phyloP scores from a whole-genome alignment of 2,113 vertebrate species.

The Tamias sibiricus region DNA sequence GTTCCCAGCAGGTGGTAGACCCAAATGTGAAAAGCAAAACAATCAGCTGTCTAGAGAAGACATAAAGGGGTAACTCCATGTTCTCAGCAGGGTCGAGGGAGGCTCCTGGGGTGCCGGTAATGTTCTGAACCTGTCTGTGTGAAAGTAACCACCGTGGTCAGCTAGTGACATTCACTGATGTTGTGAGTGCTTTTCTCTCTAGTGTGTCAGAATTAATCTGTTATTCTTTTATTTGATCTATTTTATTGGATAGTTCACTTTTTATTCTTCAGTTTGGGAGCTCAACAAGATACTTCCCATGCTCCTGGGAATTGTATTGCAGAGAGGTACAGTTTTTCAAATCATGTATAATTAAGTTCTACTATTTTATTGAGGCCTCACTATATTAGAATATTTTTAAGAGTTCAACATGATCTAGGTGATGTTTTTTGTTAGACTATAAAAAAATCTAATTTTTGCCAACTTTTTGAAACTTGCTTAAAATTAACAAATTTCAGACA shows the following conservation, averaged over 20 bases:
- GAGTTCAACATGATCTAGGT: neutral
- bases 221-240: neutral
- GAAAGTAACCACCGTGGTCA: rapidly evolving
- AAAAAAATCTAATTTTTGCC: neutral
- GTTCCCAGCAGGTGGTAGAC: too few relatives aligned
- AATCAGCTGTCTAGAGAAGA: neutral
- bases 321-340: neutral
- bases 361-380: neutral
- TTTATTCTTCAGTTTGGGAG: neutral
- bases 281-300: neutral
- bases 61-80: rapidly evolving
- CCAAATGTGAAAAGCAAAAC: neutral
- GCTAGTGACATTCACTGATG: neutral
- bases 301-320: neutral
- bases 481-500: neutral
- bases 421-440: neutral
- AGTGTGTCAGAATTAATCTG: neutral
- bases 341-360: neutral
- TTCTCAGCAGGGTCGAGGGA: neutral
- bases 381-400: neutral
- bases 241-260: neutral
- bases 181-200: neutral
- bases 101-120: too few relatives aligned
- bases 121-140: neutral
- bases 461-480: neutral